Base-by-base conservation (phyloP, 2,113 vertebrate species). In the Cryptotis parvus region DNA sequence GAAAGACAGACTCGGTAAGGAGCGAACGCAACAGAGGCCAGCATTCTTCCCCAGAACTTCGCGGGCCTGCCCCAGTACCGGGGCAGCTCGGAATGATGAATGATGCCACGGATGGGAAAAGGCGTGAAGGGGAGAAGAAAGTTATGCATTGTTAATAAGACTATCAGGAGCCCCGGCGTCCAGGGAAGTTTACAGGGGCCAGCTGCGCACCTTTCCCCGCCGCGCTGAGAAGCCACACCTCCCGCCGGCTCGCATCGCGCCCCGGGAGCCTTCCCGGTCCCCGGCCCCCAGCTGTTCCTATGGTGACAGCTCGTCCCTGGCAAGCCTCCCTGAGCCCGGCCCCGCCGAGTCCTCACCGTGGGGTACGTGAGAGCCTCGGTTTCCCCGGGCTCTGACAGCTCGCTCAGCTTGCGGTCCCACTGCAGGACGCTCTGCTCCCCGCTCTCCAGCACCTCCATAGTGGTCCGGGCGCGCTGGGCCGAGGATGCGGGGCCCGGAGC, bases 351-450 rank as follows among this genome's bases (percentile, higher is more conserved):
- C 63, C 99, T 99, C 96, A 99, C 99, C 96, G 98, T 99, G 94
- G 97, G 98, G 97, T 98, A 98, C 82, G 99, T 97, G 45, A 98
- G 98, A 41, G 96, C 97, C 84, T 99, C 99, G 86, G 97, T 96
- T 41, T 99, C 99, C 4, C 97, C 98, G 18, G 97, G 95, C 94
- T 99, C 99, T n/a, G 99, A 99, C 97, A 99, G 97, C 97, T 99
- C 99, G 94, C 99, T 99, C 86, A 99, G 98, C 96, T 99, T 99
- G 91, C 99, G 97, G 97, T 99, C 99, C 99, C 99, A 99, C 78
- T 98, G 98, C 55, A 99, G 97, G 79, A 98, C 98, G 93, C 86
- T 83, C 96, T 98, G 93, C 92, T 99, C 98, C 70, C 97, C 98
- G 85, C 98, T 97, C 95, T 99, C 99, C 97, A 99, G 97, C 97